Evolutionary conservation across 2,888 invertebrate species (phyloP), one percentile per base, ranked within the genome.

Genomic region (Drosophila trichaetosa): DNA sequence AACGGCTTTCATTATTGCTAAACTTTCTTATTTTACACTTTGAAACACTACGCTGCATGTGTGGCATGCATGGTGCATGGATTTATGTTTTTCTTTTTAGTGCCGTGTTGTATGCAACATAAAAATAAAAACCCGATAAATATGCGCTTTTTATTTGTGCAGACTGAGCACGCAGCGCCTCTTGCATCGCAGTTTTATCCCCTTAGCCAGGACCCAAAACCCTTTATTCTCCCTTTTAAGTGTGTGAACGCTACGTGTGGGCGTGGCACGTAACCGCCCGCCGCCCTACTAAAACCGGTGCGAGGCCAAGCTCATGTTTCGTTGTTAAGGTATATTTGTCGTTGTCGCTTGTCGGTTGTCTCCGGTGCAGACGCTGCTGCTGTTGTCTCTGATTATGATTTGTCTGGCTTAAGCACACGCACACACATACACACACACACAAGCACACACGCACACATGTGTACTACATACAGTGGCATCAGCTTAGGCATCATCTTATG

Each of bases 351-450:
- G 69, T 52, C 42, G 70, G 59, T 54, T 48, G 69, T 52, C 42
- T 65, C 59, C 65, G 60, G 59, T 64, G 67, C 46, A 54, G 56
- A 53, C 42, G 73, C 61, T 56, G 52, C 49, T 64, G 66, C 51
- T 64, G 79, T 77, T 83, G 81, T 76, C 78, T 83, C 76, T 87
- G 85, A 86, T 86, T 86, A 86, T 86, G 85, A 86, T 86, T 86
- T 87, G 85, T 87, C 85, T 87, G 85, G 77, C 84, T 85, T 79
- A 84, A 65, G 69, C 71, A 69, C 65, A 69, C 64, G 68, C 71
- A 69, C 63, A 69, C 64, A 49, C 58, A 34, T 16, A 31, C 38
- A 38, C 52, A 62, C 27, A 33, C 31, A 27, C 57, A 56, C 61
- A 29, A 36, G 61, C 52, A 65, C 29, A 29, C 42, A 38, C 60